Evolutionary conservation across 2,888 invertebrate genomes (phyloP).

Genomic region (Tanypteryx hageni): DNA sequence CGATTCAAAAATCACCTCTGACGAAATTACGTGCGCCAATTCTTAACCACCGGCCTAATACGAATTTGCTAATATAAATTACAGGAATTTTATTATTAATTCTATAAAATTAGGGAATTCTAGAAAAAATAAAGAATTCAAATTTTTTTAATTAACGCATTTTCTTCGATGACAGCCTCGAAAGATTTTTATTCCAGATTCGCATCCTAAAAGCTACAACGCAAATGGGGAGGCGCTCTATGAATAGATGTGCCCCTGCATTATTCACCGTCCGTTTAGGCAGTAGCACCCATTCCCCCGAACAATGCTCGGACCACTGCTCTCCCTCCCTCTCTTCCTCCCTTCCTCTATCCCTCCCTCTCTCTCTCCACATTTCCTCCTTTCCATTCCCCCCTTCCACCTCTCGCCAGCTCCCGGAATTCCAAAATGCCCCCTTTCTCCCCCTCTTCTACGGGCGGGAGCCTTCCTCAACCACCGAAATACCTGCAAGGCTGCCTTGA

Average conservation of each 20-base stretch:
- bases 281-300: background rate
- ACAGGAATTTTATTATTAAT: too few relatives aligned
- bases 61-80: too few relatives aligned
- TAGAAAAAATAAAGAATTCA: too few relatives aligned
- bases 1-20: too few relatives aligned
- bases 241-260: background rate
- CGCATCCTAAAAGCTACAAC: background rate
- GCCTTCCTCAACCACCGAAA: slow-evolving; percentile 20
- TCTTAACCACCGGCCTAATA: too few relatives aligned
- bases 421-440: background rate
- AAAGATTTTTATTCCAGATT: background rate
- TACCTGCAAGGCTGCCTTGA: background rate
- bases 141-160: background rate
- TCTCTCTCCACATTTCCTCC: too few relatives aligned
- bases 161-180: background rate
- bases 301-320: background rate
- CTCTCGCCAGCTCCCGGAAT: background rate
- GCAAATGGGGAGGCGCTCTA: background rate
- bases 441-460: background rate
- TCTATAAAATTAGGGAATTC: too few relatives aligned
- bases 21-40: too few relatives aligned
- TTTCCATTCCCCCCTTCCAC: too few relatives aligned
- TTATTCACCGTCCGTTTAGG: slow-evolving; percentile 10
- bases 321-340: background rate
- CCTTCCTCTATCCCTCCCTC: background rate